Evolutionary conservation across 2,113 vertebrate species (phyloP), one percentile per base, ranked within the genome.

Genomic region (Ptilorrhoa leucosticta): DNA sequence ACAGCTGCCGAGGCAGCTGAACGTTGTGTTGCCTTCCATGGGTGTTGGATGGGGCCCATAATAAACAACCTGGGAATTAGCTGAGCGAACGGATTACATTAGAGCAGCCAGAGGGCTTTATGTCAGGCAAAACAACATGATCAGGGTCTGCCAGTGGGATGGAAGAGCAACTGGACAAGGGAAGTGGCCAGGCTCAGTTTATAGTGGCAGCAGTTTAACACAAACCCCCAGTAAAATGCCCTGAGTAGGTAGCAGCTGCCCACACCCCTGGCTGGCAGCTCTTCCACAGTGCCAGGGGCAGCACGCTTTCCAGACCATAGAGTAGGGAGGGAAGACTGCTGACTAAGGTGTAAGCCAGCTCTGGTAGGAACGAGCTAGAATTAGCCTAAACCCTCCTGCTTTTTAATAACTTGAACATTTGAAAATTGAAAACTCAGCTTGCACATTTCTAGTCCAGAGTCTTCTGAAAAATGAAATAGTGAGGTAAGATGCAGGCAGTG

Each of bases 61-160:
- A 70, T 39, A 90, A 96, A 92, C 88, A 94, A 86, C 44, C 30
- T 48, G 72, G 85, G 88, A 93, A 90, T 92, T 77, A 92, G 76
- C 64, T 30, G 63, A 90, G 72, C 7, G 15, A 88, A 89, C 0
- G 2, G 60, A 86, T 89, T 45, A 61, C 35, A n/a, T 86, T 66
- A 78, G 83, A 68, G 71, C 68, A 93, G 89, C 72, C 93, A 81
- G 44, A 81, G 1, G 10, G 69, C 51, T 71, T 93, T 80, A 30
- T 75, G 77, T 63, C 72, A 92, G 76, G 83, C 85, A 88, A 91
- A 92, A 95, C 39, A 78, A 45, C 44, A 45, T 0, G 0, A 69
- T 31, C 50, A 24, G 28, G 60, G 23, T 31, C 35, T 91, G 42
- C 61, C 82, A 83, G 45, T 20, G 42, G 79, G 47, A 53, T 37